phyloP scores from a whole-genome alignment of 1,140 invertebrate species.

The Lordiphosa stackelbergi region DNA sequence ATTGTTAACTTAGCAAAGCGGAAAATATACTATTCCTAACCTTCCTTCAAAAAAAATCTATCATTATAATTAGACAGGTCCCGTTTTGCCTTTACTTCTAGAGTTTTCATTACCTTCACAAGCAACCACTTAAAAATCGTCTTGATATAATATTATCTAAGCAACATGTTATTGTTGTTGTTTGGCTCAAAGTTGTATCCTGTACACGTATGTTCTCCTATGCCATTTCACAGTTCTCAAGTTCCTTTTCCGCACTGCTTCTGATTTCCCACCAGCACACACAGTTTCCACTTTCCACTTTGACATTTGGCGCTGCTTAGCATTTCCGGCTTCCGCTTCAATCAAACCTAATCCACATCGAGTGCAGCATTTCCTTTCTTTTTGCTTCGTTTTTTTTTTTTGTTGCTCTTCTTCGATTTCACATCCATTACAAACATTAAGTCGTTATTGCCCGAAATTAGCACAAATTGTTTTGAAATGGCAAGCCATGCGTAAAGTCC shows the following conservation, averaged over 20 bases:
- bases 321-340: neutral
- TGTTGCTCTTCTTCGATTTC: constrained; percentile 4
- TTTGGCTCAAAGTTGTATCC: no score
- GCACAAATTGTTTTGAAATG: constrained; percentile 40
- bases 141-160: no score
- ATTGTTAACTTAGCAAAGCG: no score
- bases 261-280: neutral
- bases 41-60: no score
- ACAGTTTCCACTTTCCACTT: neutral
- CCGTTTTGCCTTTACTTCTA: no score
- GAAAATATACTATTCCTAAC: no score
- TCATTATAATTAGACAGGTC: no score
- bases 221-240: neutral
- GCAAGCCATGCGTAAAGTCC: constrained; percentile 23
- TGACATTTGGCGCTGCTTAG: constrained; percentile 7
- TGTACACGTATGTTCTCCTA: no score
- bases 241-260: neutral
- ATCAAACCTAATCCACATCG: constrained; percentile 9
- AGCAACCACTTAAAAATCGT: no score
- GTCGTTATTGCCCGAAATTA: constrained; percentile 30
- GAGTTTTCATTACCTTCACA: no score
- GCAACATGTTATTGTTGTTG: no score
- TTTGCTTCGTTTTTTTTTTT: neutral
- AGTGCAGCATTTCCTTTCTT: constrained; percentile 3
- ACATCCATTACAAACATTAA: constrained; percentile 16